phyloP scores from a whole-genome alignment of 2,113 vertebrate genomes.

The Dascyllus trimaculatus region DNA sequence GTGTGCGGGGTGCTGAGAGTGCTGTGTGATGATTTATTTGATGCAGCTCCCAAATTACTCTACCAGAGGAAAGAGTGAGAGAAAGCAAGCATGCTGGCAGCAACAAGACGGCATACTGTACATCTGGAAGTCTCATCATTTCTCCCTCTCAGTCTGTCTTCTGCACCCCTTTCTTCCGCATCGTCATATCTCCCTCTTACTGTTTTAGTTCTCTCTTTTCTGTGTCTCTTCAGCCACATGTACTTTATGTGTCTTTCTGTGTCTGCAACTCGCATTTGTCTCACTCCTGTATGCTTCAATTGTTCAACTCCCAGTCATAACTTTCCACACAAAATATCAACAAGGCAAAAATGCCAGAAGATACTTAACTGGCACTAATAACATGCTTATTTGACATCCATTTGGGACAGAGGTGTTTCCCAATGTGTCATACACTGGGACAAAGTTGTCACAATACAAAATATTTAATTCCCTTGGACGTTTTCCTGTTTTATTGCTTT shows the following conservation, averaged over 20 bases:
- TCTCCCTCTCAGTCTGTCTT: slow-evolving; percentile 22
- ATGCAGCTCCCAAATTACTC: not conserved
- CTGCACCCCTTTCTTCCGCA: slow-evolving; percentile 17
- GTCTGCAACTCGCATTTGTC: not conserved
- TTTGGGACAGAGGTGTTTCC: too few relatives aligned
- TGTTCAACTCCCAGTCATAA: not conserved
- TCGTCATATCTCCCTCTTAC: not conserved
- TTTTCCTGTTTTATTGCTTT: too few relatives aligned
- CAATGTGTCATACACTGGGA: too few relatives aligned
- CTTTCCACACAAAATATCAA: too few relatives aligned
- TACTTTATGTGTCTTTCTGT: not conserved
- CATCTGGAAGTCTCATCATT: slow-evolving; percentile 62
- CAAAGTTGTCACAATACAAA: too few relatives aligned
- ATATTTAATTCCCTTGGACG: too few relatives aligned
- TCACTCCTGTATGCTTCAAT: slow-evolving; percentile 1
- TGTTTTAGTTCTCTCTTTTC: not conserved
- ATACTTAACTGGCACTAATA: too few relatives aligned
- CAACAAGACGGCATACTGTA: slow-evolving; percentile 13
- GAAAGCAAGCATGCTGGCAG: slow-evolving; percentile 27
- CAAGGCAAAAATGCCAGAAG: too few relatives aligned
- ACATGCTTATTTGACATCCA: too few relatives aligned
- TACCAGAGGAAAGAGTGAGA: slow-evolving; percentile 20
- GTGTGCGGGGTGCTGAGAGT: not conserved
- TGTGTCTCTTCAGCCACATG: not conserved
- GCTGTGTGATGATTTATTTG: not conserved